phyloP scores from a whole-genome alignment of 1,140 invertebrate genomes.

The Rhopalosiphum padi region DNA sequence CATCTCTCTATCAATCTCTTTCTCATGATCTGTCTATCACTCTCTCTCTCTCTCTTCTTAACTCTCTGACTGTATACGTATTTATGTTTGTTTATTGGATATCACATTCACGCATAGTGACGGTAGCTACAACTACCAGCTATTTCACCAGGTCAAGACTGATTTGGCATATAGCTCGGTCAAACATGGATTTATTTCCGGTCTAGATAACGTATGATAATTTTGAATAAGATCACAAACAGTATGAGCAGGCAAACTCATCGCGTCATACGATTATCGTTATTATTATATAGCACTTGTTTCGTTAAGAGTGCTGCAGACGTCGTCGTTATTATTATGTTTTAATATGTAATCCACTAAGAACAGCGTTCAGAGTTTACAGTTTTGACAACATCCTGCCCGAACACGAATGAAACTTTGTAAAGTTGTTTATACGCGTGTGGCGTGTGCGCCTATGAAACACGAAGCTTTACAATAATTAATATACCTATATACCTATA shows the following conservation, averaged over 20 bases:
- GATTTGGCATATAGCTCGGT: not conserved
- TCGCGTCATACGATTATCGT: not conserved
- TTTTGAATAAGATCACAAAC: not conserved
- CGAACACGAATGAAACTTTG: not conserved
- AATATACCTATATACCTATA: not conserved
- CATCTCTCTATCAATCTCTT: not conserved
- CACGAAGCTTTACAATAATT: not conserved
- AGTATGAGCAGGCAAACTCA: not conserved
- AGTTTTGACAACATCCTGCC: not conserved
- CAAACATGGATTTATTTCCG: not conserved
- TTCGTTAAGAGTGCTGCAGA: not conserved
- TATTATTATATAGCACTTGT: not conserved
- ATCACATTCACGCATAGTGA: not conserved
- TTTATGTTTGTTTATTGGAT: not conserved
- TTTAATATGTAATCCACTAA: constrained; percentile 7
- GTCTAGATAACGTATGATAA: not conserved
- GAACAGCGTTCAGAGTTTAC: not conserved
- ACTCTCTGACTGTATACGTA: not conserved
- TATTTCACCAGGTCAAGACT: not conserved
- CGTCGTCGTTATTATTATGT: not conserved
- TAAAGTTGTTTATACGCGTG: not conserved
- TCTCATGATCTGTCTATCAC: not conserved
- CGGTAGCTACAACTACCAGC: not conserved
- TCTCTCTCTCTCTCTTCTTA: not conserved
- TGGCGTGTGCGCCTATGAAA: not conserved